Percentiles rank a stretch among this genome's conserved stretches.
These are phyloP conservation scores for Agrotis clavis DNA, from an alignment of 2,888 invertebrate species.

Conservation along the genomic window DNA sequence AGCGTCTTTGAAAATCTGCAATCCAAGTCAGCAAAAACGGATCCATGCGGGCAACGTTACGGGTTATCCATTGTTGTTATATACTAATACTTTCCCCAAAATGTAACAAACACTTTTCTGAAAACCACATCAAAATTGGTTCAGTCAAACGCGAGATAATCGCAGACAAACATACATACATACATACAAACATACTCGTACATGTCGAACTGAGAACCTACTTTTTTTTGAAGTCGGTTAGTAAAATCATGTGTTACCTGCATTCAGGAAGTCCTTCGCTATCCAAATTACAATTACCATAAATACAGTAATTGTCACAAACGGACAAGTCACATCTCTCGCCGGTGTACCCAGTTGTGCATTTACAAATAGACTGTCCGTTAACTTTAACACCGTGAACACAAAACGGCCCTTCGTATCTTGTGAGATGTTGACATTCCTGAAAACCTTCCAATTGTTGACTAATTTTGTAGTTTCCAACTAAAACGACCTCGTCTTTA, in stretches of 20 bases:
- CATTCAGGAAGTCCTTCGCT: neutral
- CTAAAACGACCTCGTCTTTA: neutral
- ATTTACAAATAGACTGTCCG: slow-evolving; percentile 2
- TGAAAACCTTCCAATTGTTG: slow-evolving; percentile 1
- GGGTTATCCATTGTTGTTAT: too few relatives aligned
- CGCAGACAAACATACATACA: too few relatives aligned
- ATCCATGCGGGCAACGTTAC: too few relatives aligned
- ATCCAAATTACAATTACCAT: neutral
- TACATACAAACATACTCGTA: too few relatives aligned
- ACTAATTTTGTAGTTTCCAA: neutral
- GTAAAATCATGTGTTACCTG: neutral
- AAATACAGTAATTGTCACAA: neutral
- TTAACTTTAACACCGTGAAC: neutral
- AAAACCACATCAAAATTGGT: too few relatives aligned
- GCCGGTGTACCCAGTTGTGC: neutral
- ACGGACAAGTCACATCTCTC: neutral
- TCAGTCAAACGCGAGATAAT: too few relatives aligned
- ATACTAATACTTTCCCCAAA: too few relatives aligned
- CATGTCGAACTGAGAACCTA: too few relatives aligned
- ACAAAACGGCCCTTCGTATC: neutral
- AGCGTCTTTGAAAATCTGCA: too few relatives aligned
- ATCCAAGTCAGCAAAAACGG: too few relatives aligned
- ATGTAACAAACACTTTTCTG: too few relatives aligned
- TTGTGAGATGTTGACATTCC: neutral
- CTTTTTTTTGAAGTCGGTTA: too few relatives aligned